Conservation (phyloP, 64 coral and sea anemone genomes). For the Acropora tenuis region DNA sequence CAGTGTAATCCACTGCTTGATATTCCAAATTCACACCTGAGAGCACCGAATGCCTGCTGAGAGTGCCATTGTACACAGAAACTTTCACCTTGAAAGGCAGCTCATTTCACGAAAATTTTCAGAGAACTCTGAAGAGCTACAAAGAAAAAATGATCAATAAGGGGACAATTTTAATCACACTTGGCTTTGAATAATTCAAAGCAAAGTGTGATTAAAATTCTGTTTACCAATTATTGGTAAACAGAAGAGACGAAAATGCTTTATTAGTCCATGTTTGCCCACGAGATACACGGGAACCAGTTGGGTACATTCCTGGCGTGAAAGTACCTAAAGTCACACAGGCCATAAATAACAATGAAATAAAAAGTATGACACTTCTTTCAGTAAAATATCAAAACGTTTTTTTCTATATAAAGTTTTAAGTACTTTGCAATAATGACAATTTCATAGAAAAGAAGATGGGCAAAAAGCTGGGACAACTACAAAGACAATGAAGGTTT, state of each 20-base stretch:
- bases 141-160: slow-evolving; percentile 12
- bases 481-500: too few relatives aligned
- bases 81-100: slow-evolving; percentile 48
- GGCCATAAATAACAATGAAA: background rate
- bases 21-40: too few relatives aligned
- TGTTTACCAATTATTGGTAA: too few relatives aligned
- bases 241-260: slow-evolving; percentile 61
- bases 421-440: background rate
- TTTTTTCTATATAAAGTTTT: background rate
- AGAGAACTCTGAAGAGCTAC: slow-evolving; percentile 3
- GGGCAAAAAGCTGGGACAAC: too few relatives aligned
- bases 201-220: too few relatives aligned
- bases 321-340: background rate
- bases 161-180: background rate
- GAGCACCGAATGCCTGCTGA: too few relatives aligned
- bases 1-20: too few relatives aligned
- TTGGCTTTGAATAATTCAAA: slow-evolving; percentile 50
- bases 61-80: background rate
- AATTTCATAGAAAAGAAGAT: background rate
- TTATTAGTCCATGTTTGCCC: slow-evolving; percentile 44
- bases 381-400: background rate
- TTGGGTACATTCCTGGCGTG: slow-evolving; percentile 45
- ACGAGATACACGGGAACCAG: slow-evolving; percentile 18
- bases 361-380: background rate
- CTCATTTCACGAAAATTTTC: slow-evolving; percentile 50